Evolutionary conservation across 1,140 invertebrate genomes (phyloP).

Genomic region (Macrosteles quadrilineatus): DNA sequence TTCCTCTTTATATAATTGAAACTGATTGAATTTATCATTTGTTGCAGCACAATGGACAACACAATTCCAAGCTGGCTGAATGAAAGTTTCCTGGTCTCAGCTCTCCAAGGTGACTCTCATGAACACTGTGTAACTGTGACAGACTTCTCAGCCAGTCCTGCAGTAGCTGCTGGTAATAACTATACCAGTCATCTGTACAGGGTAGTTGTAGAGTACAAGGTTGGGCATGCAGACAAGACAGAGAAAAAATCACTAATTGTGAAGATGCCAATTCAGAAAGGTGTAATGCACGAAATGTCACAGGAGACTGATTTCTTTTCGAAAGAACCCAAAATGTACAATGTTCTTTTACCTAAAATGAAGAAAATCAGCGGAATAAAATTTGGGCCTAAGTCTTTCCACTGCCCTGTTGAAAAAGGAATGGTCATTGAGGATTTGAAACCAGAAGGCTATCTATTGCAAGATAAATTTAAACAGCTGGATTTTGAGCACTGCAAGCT

Average conservation of each 20-base stretch:
- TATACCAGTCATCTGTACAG: conserved; percentile 59
- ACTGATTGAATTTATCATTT: too few species aligned
- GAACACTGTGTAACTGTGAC: neutral
- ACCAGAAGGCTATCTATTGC: conserved; percentile 19
- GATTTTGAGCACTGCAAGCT: conserved; percentile 45
- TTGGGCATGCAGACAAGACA: conserved; percentile 14
- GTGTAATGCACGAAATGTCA: conserved; percentile 47
- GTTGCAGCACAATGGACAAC: neutral
- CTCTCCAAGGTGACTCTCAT: neutral
- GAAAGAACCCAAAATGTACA: conserved; percentile 47
- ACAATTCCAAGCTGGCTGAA: neutral
- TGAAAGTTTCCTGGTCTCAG: neutral
- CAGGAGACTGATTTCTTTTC: conserved; percentile 50
- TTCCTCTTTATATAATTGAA: too few species aligned
- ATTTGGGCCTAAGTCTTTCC: conserved; percentile 34
- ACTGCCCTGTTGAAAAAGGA: conserved; percentile 46
- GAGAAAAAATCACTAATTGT: conserved; percentile 49
- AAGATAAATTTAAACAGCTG: conserved; percentile 21
- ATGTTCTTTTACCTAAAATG: conserved; percentile 48
- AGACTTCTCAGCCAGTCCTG: neutral
- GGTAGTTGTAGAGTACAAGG: conserved; percentile 46
- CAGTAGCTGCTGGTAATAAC: conserved; percentile 55
- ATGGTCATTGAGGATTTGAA: conserved; percentile 32
- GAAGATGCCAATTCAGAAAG: conserved; percentile 51
- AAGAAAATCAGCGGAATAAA: conserved; percentile 50